Evolutionary conservation across 92 coral and sea anemone species (phyloP), one percentile per base, ranked within the genome.

Genomic region (Ricordea florida): DNA sequence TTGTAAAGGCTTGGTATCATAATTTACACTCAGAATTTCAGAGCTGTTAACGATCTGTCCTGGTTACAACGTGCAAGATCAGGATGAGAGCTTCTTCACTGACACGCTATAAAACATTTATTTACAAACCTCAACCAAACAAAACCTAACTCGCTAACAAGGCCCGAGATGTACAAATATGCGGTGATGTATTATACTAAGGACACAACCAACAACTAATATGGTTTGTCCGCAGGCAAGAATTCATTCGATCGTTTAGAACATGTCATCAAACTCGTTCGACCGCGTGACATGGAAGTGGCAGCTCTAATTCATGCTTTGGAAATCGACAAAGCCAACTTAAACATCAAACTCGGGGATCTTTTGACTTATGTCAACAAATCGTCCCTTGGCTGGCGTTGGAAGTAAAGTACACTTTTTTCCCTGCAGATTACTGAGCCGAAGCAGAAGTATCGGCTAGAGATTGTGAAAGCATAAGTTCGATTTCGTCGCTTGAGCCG

Each of bases 361-460:
- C 61, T 76, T 76, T 38, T 34, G 25, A 14, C 49, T 51, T 76
- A 29, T 76, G 82, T 63, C 66, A 63, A 76, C 70, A 76, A 76
- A 61, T 64, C 58, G 33, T 70, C 27, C 46, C 77, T 70, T 37
- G 51, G 52, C 56, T 41, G 77, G 26, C 63, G 33, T 50, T 38
- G 51, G 64, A 56, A 40, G 56, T 70, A 35, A 70, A 58, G 32
- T n/a, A n/a, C n/a, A n/a, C n/a, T n/a, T n/a, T n/a, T n/a, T n/a
- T n/a, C n/a, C n/a, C n/a, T n/a, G n/a, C n/a, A n/a, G n/a, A n/a
- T n/a, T n/a, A n/a, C n/a, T n/a, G n/a, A n/a, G n/a, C n/a, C n/a
- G n/a, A n/a, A n/a, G n/a, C n/a, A n/a, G n/a, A n/a, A n/a, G n/a
- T n/a, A n/a, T n/a, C n/a, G n/a, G n/a, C n/a, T n/a, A n/a, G n/a